Conservation (phyloP, 2,113 vertebrate genomes). For the Semicossyphus pulcher region DNA sequence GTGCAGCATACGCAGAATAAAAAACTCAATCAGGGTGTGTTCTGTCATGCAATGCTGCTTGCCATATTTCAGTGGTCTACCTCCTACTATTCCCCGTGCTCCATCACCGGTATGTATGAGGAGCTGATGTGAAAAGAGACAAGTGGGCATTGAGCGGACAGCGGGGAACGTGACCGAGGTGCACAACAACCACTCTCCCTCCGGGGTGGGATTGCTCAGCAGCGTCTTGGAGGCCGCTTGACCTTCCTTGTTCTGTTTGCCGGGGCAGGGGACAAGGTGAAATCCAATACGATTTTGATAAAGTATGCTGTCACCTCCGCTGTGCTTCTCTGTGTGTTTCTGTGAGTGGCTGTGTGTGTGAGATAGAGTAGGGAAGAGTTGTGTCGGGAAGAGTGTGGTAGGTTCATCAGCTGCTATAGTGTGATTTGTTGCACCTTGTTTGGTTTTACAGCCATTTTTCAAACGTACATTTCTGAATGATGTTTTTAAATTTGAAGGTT, state of each 20-base stretch:
- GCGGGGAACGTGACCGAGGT: slow-evolving; percentile 43
- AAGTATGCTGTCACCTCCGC: slow-evolving; percentile 35
- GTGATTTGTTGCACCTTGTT: background rate
- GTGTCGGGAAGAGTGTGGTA: background rate
- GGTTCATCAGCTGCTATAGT: background rate
- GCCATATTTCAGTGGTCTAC: slow-evolving; percentile 14
- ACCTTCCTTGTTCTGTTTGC: slow-evolving; percentile 60
- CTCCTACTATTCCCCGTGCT: slow-evolving; percentile 1
- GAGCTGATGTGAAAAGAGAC: slow-evolving; percentile 40
- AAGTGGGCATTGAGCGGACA: slow-evolving; percentile 36
- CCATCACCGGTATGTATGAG: slow-evolving; percentile 33
- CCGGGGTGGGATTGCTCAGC: slow-evolving; percentile 9
- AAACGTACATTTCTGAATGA: no score
- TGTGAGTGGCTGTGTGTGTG: background rate
- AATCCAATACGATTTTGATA: slow-evolving; percentile 59
- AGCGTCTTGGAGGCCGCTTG: slow-evolving; percentile 29
- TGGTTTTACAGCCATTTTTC: no score
- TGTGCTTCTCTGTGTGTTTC: slow-evolving; percentile 28
- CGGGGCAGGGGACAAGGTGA: slow-evolving; percentile 14
- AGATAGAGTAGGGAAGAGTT: slow-evolving; percentile 7
- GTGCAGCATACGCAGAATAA: slow-evolving; percentile 21
- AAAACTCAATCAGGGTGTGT: slow-evolving; percentile 35
- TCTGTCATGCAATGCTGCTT: background rate
- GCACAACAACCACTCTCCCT: slow-evolving; percentile 19
- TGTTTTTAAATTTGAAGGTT: background rate